Evolutionary conservation across 2,888 invertebrate genomes (phyloP).

Genomic region (Ptychoptera contaminata): DNA sequence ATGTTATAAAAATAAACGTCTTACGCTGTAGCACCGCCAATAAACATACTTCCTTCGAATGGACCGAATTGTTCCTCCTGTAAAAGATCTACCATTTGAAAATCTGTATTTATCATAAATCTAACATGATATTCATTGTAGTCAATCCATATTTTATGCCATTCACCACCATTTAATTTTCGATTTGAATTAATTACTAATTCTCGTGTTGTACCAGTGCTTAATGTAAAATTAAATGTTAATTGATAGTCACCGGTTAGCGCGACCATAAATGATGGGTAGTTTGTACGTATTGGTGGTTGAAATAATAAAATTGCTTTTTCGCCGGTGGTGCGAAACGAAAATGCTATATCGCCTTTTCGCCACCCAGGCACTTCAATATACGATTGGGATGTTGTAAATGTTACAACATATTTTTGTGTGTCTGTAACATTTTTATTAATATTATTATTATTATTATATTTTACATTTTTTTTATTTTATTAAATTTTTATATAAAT

Average conservation of each 20-base stretch:
- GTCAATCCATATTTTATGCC: constrained; percentile 94
- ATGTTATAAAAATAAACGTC: constrained; percentile 16
- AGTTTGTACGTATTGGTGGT: constrained; percentile 73
- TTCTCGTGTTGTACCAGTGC: constrained; percentile 67
- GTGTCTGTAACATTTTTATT: constrained; percentile 45
- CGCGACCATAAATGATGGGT: constrained; percentile 85
- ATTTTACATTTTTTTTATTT: constrained; percentile 1
- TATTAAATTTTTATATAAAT: constrained; percentile 21
- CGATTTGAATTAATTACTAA: constrained; percentile 68
- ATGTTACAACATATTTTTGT: constrained; percentile 83
- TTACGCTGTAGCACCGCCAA: constrained; percentile 84
- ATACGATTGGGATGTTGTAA: constrained; percentile 82
- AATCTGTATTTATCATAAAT: constrained; percentile 83
- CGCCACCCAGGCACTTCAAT: constrained; percentile 89
- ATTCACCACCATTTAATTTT: constrained; percentile 79
- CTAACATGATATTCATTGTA: constrained; percentile 86
- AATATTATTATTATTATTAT: neutral
- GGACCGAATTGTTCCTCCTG: constrained; percentile 82
- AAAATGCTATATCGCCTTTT: constrained; percentile 82
- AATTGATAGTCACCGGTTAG: constrained; percentile 74
- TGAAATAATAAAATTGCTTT: constrained; percentile 82
- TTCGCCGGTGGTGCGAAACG: constrained; percentile 81
- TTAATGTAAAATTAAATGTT: constrained; percentile 78
- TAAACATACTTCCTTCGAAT: constrained; percentile 86
- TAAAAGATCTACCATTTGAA: constrained; percentile 70